Percentiles rank a stretch among this genome's conserved stretches.
These are phyloP conservation scores for Panagrolaimus sp. DNA, from an alignment of 1,140 invertebrate genomes.

Conservation along the genomic window DNA sequence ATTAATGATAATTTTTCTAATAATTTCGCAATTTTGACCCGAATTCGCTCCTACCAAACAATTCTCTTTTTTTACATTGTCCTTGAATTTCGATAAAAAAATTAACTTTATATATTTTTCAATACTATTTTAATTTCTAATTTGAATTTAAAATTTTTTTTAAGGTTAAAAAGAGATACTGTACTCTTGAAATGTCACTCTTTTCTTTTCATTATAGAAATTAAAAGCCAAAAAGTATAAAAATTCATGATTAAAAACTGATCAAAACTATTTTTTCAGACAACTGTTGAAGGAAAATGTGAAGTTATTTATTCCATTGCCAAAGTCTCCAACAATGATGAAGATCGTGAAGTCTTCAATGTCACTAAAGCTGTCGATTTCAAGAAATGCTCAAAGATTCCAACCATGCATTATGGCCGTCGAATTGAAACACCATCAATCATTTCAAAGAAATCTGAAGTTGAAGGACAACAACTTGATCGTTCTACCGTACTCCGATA, in stretches of 20 bases:
- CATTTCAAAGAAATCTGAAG: background rate
- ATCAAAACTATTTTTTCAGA: background rate
- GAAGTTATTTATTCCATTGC: conserved; percentile 27
- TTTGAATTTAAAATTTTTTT: no score
- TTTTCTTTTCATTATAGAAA: background rate
- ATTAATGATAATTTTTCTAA: no score
- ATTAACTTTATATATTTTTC: no score
- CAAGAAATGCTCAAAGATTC: conserved; percentile 40
- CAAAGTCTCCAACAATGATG: background rate
- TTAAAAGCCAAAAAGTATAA: no score
- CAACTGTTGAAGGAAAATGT: conserved; percentile 28
- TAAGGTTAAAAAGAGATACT: no score
- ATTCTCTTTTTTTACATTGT: no score
- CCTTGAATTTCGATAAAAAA: no score
- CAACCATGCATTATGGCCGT: conserved; percentile 31
- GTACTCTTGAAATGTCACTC: background rate
- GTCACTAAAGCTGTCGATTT: conserved; percentile 55
- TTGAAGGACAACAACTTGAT: conserved; percentile 5
- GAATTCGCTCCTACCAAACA: no score
- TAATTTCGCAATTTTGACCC: no score
- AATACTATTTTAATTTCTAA: no score
- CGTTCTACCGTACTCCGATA: background rate
- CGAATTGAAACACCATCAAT: background rate
- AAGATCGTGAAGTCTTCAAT: conserved; percentile 29
- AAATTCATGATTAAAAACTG: no score